Evolutionary conservation across 2,888 invertebrate species (phyloP).

Genomic region (Bruchidius siliquastri): DNA sequence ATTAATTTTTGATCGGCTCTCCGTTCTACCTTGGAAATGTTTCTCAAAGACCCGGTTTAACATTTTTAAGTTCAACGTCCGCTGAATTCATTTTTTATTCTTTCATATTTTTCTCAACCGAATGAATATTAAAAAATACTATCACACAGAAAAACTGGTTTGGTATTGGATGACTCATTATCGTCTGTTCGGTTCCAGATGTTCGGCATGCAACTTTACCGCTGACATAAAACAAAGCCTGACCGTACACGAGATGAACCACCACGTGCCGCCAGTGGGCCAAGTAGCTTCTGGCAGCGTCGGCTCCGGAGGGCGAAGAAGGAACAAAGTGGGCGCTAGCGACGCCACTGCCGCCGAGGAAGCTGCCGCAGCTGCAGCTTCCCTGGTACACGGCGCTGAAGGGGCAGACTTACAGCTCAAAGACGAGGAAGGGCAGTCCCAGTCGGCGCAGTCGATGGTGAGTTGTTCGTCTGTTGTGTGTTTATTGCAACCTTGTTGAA

Average conservation of each 20-base stretch:
- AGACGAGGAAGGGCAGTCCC: slow-evolving; percentile 12
- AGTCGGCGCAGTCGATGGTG: slow-evolving; percentile 13
- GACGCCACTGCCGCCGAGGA: slow-evolving; percentile 53
- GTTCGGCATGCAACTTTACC: slow-evolving; percentile 83
- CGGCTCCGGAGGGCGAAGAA: slow-evolving; percentile 48
- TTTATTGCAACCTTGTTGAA: neutral
- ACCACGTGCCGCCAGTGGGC: slow-evolving; percentile 77
- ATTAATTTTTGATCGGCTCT: too few species aligned
- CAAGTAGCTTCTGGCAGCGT: slow-evolving; percentile 56
- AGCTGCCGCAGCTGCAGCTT: slow-evolving; percentile 23
- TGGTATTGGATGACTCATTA: too few species aligned
- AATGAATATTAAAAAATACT: too few species aligned
- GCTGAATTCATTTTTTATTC: too few species aligned
- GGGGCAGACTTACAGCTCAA: neutral
- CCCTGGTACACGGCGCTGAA: neutral
- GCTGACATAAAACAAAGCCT: slow-evolving; percentile 89
- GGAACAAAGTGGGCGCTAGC: slow-evolving; percentile 72
- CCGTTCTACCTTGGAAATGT: too few species aligned
- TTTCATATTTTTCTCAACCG: too few species aligned
- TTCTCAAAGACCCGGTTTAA: too few species aligned
- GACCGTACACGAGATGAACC: slow-evolving; percentile 88
- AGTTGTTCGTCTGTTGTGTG: neutral
- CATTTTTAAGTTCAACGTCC: too few species aligned
- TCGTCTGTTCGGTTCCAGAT: slow-evolving; percentile 63
- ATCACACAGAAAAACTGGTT: too few species aligned